A percentile compares a stretch with the other conserved stretches of the same genome.
Conservation (phyloP, 2,797 vertebrate genomes). For the Typhlichthys eigenmanni region DNA sequence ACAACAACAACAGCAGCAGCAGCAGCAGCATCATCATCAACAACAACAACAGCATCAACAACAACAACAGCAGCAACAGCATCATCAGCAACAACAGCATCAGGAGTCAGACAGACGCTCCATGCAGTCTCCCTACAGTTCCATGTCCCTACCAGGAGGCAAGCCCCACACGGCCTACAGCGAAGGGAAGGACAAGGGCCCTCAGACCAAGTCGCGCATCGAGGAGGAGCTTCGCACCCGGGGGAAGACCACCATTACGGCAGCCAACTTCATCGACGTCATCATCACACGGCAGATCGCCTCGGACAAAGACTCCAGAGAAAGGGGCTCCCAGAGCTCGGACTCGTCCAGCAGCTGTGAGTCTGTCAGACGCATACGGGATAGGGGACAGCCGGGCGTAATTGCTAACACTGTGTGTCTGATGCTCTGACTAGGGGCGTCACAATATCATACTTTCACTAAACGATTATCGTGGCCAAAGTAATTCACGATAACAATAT, state of each 20-base stretch:
- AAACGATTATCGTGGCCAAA: too few species aligned
- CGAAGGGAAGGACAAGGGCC: slow-evolving; percentile 90
- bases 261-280: slow-evolving; percentile 98
- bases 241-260: slow-evolving; percentile 98
- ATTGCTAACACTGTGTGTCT: neutral
- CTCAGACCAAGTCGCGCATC: slow-evolving; percentile 93
- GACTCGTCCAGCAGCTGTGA: slow-evolving; percentile 96
- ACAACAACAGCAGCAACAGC: slow-evolving; percentile 4
- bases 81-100: slow-evolving; percentile 68
- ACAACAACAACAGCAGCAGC: neutral
- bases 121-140: slow-evolving; percentile 85
- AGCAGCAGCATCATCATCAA: neutral
- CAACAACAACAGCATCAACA: slow-evolving; percentile 54
- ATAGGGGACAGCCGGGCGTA: neutral
- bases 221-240: slow-evolving; percentile 96
- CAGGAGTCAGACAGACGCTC: slow-evolving; percentile 88
- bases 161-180: slow-evolving; percentile 85
- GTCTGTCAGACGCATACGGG: slow-evolving; percentile 52
- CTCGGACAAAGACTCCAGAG: slow-evolving; percentile 93
- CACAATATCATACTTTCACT: too few species aligned
- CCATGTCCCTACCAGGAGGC: slow-evolving; percentile 83
- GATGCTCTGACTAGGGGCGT: too few species aligned
- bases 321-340: slow-evolving; percentile 93
- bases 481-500: too few species aligned
- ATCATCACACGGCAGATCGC: slow-evolving; percentile 99